Evolutionary conservation across 2,888 invertebrate genomes (phyloP).

Genomic region (Temnothorax rugatulus): DNA sequence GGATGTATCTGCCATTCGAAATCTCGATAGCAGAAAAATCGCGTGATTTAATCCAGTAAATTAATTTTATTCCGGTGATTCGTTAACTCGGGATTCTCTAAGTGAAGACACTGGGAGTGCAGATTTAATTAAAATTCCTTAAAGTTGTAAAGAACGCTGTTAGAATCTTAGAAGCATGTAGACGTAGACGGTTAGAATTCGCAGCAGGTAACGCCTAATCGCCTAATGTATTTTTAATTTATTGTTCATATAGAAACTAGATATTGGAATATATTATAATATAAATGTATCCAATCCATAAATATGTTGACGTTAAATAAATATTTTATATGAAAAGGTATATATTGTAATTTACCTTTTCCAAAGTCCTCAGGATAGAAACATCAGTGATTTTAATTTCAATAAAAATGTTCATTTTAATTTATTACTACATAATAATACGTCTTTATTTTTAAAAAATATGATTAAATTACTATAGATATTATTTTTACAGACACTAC

Average conservation of each 20-base stretch:
- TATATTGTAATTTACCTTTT: background rate
- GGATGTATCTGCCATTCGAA: conserved; percentile 34
- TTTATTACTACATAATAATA: background rate
- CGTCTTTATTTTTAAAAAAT: background rate
- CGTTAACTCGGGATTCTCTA: conserved; percentile 24
- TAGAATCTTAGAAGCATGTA: background rate
- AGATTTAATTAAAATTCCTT: conserved; percentile 42
- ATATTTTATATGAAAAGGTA: background rate
- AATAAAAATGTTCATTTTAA: background rate
- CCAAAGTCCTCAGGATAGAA: background rate
- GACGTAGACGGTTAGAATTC: conserved; percentile 15
- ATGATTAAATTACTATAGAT: background rate
- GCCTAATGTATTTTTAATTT: conserved; percentile 32
- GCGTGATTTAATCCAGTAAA: conserved; percentile 30
- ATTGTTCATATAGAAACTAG: conserved; percentile 28
- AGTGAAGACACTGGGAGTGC: background rate
- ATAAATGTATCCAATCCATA: background rate
- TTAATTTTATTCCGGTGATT: conserved; percentile 33
- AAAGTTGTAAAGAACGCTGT: background rate
- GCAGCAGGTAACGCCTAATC: conserved; percentile 1
- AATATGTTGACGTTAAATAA: background rate
- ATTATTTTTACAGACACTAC: background rate
- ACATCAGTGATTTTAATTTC: background rate
- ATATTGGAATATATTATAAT: background rate
- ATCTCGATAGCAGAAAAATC: conserved; percentile 7